A percentile compares a stretch with the other conserved stretches of the same genome.
phyloP scores from a whole-genome alignment of 2,888 invertebrate genomes.

The Rhagium mordax region DNA sequence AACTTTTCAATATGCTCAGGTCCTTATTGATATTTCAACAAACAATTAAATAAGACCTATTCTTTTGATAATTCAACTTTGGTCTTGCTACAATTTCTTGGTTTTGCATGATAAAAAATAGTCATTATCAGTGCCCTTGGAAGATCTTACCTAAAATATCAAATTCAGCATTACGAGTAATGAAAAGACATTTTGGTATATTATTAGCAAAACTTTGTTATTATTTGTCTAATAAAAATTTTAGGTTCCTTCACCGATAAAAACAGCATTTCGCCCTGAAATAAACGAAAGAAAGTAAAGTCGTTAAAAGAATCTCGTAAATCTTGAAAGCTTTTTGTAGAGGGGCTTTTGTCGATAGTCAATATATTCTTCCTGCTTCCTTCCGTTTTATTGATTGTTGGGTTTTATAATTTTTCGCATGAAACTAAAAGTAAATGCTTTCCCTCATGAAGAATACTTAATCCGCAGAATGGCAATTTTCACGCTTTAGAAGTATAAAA shows the following conservation, averaged over 20 bases:
- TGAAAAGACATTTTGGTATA: no score
- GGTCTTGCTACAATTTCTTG: no score
- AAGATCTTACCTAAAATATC: no score
- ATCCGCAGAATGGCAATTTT: neutral
- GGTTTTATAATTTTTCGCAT: neutral
- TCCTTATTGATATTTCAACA: no score
- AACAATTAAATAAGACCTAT: no score
- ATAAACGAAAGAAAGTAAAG: slow-evolving; percentile 25
- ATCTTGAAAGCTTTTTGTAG: slow-evolving; percentile 15
- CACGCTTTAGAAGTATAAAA: neutral
- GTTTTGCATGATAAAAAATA: no score
- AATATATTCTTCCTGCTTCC: neutral
- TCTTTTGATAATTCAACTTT: no score
- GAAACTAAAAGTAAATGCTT: neutral
- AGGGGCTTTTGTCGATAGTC: slow-evolving; percentile 16
- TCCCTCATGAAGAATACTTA: neutral
- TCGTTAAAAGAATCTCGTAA: slow-evolving; percentile 15
- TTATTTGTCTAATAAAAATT: slow-evolving; percentile 19
- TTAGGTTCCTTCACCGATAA: slow-evolving; percentile 20
- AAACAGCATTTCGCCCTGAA: slow-evolving; percentile 20
- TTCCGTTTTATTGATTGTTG: neutral
- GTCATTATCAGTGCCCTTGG: no score
- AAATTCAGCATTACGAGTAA: no score
- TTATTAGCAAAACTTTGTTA: no score
- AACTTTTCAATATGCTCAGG: no score